These are phyloP conservation scores for Sardinella longiceps DNA, from an alignment of 2,797 vertebrate genomes.

Conservation along the genomic window DNA sequence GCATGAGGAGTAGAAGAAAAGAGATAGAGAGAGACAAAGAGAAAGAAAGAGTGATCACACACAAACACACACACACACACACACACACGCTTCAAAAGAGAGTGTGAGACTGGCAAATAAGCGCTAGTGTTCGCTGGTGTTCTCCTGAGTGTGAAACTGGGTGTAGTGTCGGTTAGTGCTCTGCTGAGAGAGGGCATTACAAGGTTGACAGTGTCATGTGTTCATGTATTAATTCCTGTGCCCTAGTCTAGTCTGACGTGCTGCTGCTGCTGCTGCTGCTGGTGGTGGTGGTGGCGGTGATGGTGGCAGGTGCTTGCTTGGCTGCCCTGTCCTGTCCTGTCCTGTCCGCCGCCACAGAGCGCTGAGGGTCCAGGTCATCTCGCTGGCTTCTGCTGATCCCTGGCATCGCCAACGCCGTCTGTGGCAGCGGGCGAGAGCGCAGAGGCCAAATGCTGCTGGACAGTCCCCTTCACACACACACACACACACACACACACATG, in stretches of 20 bases:
- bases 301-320: neutral
- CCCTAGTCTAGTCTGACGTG: neutral
- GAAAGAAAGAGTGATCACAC: neutral
- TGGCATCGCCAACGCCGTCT: neutral
- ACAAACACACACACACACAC: neutral
- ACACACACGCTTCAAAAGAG: neutral
- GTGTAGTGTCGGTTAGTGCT: neutral
- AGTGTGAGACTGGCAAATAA: neutral
- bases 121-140: neutral
- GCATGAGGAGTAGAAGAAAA: neutral
- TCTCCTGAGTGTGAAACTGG: neutral
- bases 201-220: constrained; percentile 13
- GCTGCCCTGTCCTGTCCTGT: too few relatives aligned
- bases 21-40: neutral
- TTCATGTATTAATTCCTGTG: constrained; percentile 12
- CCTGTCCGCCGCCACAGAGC: neutral
- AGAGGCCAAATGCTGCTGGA: constrained; percentile 8
- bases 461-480: neutral
- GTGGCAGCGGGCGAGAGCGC: neutral
- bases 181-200: neutral
- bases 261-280: too few relatives aligned
- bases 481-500: neutral
- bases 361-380: neutral
- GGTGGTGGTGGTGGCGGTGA: too few relatives aligned
- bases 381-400: neutral